Base-by-base conservation (phyloP, 2,113 vertebrate species). In the Muscicapa adusta region DNA sequence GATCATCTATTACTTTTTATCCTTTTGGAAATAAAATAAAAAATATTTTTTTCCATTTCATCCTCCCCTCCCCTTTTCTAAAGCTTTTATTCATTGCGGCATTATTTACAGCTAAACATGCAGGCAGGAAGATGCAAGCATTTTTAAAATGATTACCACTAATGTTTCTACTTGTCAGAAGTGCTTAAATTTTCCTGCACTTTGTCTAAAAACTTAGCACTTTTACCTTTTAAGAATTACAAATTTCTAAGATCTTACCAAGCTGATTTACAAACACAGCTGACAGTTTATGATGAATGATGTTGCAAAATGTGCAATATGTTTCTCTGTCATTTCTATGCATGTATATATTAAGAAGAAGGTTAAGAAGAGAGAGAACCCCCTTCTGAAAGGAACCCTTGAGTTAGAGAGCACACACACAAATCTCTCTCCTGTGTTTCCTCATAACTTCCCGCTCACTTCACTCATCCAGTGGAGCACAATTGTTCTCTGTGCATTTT, bases 141-240 rank as follows among this genome's bases (percentile, higher is more conserved):
- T 98, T 98, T 98, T 98, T 24, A 97, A 97, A 98, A 98, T 97
- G 97, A 98, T 98, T 98, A 98, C 96, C 88, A 67, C 93, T 98
- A 98, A 98, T 97, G 97, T 98, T 97, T 98, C 97, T 97, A 89
- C 97, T 97, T 98, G 97, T 98, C 97, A 98, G 94, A 97, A 98
- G 97, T 94, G 96, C 97, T 97, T 98, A 98, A 97, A 98, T 98
- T 98, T 97, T 73, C 97, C 97, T 98, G 97, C 96, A 98, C 97
- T 98, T 98, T 97, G 97, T 98, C 98, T 97, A 97, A 98, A 98
- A 98, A 98, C 97, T 98, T 97, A 97, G 96, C 97, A 97, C 96
- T 94, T 93, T 97, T 98, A 96, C 97, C 96, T 98, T 97, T 98
- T 98, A 98, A 98, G 98, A 97, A 97, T 96, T 97, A 97, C 97